A percentile compares a stretch with the other conserved stretches of the same genome.
Evolutionary conservation across 2,113 vertebrate species (phyloP).

Genomic region (Dipodomys stephensi): DNA sequence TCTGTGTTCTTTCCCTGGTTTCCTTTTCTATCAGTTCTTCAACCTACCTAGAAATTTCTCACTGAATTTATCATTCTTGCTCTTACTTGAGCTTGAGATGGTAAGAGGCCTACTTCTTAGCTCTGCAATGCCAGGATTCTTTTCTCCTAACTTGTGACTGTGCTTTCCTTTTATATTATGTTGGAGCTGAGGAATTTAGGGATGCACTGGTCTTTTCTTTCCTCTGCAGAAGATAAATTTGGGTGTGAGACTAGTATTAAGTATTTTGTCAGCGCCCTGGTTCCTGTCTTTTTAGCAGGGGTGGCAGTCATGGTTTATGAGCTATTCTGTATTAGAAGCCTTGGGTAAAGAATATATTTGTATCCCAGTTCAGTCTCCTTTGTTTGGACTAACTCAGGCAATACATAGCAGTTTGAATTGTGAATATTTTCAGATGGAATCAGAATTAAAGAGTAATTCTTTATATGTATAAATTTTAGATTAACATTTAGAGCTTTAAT

Average conservation of each 20-base stretch:
- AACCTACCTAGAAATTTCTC: background rate
- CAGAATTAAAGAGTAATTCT: conserved; percentile 14
- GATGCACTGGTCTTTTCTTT: background rate
- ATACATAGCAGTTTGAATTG: background rate
- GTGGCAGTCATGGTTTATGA: background rate
- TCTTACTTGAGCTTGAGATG: conserved; percentile 7
- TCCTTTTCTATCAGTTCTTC: background rate
- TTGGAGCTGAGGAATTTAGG: background rate
- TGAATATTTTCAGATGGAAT: conserved; percentile 16
- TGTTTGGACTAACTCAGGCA: conserved; percentile 27
- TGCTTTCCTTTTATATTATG: background rate
- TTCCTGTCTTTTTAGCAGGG: background rate
- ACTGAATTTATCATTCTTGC: background rate
- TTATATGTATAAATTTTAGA: background rate
- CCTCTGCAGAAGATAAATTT: background rate
- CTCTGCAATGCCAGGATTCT: background rate
- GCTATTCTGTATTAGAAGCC: background rate
- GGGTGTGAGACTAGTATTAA: background rate
- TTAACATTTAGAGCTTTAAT: background rate
- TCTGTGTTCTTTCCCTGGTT: background rate
- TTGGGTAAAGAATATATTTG: conserved; percentile 8
- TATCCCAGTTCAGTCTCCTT: background rate
- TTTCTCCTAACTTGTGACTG: background rate
- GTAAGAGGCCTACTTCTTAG: background rate
- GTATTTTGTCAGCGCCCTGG: background rate